A percentile compares a stretch with the other conserved stretches of the same genome.
phyloP scores from a whole-genome alignment of 2,797 vertebrate species.

The Brachymystax lenok region DNA sequence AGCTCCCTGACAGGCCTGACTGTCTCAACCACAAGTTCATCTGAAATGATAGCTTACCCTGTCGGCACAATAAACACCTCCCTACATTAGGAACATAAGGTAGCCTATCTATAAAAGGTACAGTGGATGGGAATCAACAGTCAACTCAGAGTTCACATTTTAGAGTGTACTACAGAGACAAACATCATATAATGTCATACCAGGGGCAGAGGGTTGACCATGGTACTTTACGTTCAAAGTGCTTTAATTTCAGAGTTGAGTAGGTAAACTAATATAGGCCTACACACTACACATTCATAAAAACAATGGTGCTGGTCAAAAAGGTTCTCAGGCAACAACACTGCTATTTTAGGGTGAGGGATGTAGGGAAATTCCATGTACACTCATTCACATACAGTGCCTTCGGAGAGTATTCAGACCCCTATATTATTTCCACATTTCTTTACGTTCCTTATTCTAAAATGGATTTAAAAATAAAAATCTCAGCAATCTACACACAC shows the following conservation, averaged over 20 bases:
- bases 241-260: no score
- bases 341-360: conserved; percentile 7
- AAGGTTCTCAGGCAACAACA: neutral
- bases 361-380: conserved; percentile 24
- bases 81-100: neutral
- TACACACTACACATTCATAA: no score
- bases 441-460: no score
- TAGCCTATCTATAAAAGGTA: neutral
- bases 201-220: no score
- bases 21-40: conserved; percentile 35
- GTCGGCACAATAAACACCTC: neutral
- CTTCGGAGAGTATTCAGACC: no score
- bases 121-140: neutral
- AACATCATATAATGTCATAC: no score
- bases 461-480: no score
- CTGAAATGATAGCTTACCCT: neutral
- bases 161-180: neutral
- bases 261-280: no score
- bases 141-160: neutral
- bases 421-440: no score
- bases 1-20: neutral
- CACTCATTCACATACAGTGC: neutral
- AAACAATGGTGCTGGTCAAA: neutral
- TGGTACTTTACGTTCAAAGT: no score
- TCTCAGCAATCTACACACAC: no score